These are phyloP conservation scores for Athalia circularis DNA, from an alignment of 2,888 invertebrate genomes.

Conservation along the genomic window DNA sequence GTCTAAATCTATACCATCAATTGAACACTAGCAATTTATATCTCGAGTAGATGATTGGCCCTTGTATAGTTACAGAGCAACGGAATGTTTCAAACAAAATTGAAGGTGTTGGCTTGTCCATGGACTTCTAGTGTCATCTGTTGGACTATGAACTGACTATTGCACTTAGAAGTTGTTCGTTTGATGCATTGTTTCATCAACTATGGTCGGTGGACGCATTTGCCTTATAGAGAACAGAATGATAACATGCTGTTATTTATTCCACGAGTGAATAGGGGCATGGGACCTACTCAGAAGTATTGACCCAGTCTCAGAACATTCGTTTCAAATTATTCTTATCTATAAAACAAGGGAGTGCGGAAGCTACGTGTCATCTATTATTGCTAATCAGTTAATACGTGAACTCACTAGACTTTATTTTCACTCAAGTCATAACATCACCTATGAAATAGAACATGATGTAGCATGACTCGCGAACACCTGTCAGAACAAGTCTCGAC, in stretches of 20 bases:
- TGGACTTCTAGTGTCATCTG: constrained; percentile 30
- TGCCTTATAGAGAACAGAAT: too few species aligned
- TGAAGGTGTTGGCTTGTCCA: constrained; percentile 9
- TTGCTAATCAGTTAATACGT: constrained; percentile 11
- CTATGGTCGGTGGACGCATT: too few species aligned
- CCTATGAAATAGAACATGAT: too few species aligned
- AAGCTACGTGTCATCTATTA: neutral
- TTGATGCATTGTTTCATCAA: neutral
- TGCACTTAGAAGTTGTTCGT: neutral
- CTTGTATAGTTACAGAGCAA: neutral
- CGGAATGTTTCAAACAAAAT: constrained; percentile 7
- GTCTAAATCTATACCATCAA: constrained; percentile 5
- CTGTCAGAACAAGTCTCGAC: too few species aligned
- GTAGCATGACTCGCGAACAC: too few species aligned
- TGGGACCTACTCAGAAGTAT: neutral
- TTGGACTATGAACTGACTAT: constrained; percentile 22
- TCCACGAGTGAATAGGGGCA: neutral
- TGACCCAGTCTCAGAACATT: neutral
- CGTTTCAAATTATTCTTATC: neutral
- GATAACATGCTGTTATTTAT: neutral
- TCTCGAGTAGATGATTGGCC: neutral
- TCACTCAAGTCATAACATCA: neutral
- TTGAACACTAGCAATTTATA: neutral
- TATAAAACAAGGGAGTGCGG: neutral
- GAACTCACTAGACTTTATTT: constrained; percentile 13